phyloP scores from a whole-genome alignment of 2,113 vertebrate genomes.

The Lucifuga dentata region DNA sequence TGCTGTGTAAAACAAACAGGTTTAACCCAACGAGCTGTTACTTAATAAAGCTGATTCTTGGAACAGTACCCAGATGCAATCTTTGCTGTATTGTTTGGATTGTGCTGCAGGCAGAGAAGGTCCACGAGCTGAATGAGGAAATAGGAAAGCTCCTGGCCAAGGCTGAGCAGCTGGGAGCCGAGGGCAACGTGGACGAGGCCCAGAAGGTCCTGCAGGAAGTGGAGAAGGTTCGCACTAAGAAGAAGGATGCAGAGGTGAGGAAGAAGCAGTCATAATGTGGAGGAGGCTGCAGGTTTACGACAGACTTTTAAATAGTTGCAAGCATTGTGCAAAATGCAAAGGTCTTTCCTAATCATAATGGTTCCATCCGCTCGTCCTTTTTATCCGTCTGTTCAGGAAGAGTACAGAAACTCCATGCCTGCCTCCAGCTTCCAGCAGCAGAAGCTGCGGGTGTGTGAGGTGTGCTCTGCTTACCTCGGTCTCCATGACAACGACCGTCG shows the following conservation, averaged over 20 bases:
- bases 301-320: no score
- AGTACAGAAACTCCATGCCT: constrained; percentile 99
- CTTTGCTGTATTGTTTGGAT: constrained; percentile 9
- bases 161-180: constrained; percentile 96
- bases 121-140: constrained; percentile 98
- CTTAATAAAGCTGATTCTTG: no score
- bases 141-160: constrained; percentile 98
- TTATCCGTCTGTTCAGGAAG: constrained; percentile 83
- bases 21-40: no score
- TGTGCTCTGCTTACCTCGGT: constrained; percentile 97
- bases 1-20: no score
- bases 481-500: constrained; percentile 98
- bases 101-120: constrained; percentile 92
- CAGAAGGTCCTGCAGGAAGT: constrained; percentile 98
- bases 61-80: no score
- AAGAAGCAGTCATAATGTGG: background rate
- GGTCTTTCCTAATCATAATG: accelerated
- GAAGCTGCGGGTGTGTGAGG: constrained; percentile 97
- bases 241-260: constrained; percentile 97
- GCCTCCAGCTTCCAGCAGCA: constrained; percentile 99
- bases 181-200: constrained; percentile 97
- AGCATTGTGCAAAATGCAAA: no score
- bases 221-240: constrained; percentile 94
- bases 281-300: no score
- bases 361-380: background rate